Conservation (phyloP, 2,113 vertebrate species). For the Helogale parvula region DNA sequence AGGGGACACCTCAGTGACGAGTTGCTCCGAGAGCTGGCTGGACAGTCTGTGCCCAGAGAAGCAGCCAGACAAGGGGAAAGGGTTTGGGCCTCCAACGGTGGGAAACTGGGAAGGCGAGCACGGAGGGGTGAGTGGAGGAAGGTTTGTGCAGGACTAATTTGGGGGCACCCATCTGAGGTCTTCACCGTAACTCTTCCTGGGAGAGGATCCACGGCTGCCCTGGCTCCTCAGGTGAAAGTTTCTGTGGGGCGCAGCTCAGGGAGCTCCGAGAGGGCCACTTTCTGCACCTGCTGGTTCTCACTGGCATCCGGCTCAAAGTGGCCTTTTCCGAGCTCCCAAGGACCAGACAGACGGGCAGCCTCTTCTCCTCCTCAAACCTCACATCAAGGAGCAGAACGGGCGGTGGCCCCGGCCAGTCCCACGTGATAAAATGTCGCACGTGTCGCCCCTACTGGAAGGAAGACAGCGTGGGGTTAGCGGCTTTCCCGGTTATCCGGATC, state of each 20-base stretch:
- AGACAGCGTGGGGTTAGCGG: rapidly evolving
- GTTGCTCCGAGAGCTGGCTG: not conserved
- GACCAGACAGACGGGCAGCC: not conserved
- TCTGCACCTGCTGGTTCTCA: not conserved
- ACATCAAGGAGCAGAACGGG: rapidly evolving
- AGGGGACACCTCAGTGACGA: not conserved
- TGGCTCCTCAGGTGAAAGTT: not conserved
- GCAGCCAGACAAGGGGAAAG: rapidly evolving
- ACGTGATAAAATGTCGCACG: rapidly evolving
- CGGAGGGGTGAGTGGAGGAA: not conserved
- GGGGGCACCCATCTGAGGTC: not conserved
- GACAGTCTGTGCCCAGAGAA: not conserved
- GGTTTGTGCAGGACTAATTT: too few relatives aligned
- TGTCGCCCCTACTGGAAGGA: not conserved
- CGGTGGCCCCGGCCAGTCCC: not conserved
- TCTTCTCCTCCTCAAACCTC: not conserved
- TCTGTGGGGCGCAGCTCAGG: not conserved
- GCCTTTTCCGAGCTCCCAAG: not conserved
- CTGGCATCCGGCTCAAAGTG: not conserved
- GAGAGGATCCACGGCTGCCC: not conserved
- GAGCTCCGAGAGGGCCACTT: too few relatives aligned
- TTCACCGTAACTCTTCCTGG: rapidly evolving
- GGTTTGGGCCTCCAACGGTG: not conserved
- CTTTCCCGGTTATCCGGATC: not conserved
- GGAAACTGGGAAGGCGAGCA: not conserved